Evolutionary conservation across 2,888 invertebrate genomes (phyloP), one percentile per base, ranked within the genome.

Genomic region (Erebia ligea): DNA sequence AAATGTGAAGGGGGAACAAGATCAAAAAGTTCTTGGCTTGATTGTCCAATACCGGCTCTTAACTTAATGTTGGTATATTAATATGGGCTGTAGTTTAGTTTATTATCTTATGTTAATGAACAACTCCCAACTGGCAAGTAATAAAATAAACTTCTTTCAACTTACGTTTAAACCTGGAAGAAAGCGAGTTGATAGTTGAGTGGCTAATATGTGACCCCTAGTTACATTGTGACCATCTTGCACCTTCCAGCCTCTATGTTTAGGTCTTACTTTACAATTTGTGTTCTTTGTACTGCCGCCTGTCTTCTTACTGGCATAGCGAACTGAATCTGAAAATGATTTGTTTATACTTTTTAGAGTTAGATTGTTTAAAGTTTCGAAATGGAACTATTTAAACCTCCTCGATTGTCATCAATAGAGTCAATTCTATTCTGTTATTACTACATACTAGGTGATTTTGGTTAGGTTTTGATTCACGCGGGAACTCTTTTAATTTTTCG

Each of bases 191-290:
- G 87, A 95, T 66, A 94, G 88, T 85, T 97, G 97, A 0, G 95
- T 95, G 0, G 92, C 97, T 71, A 97, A 81, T 78, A 96, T 95
- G 64, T 95, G 95, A 54, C 97, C 97, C 11, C 94, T 85, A 63
- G 95, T 88, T 4, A 97, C 97, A 72, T 78, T 81, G 77, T 94
- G 87, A 0, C 97, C 96, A 80, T 97, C 96, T 78, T 96, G 95
- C n/a, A 95, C 95, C 79, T 95, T 96, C 95, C 96, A 96, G 0
- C 97, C 97, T 82, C 97, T 94, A 79, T 96, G 97, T 82, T 97
- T 97, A 0, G 97, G 96, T 79, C 94, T 95, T 0, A 94, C 90
- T 82, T 96, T 95, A 17, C 95, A 94, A 78, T 94, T 95, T 0
- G 93, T 94, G 81, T 97, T 97, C 76, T 94, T 94, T 11, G 96